Conservation (phyloP, 2,113 vertebrate genomes). For the Eupsittula cactorum region DNA sequence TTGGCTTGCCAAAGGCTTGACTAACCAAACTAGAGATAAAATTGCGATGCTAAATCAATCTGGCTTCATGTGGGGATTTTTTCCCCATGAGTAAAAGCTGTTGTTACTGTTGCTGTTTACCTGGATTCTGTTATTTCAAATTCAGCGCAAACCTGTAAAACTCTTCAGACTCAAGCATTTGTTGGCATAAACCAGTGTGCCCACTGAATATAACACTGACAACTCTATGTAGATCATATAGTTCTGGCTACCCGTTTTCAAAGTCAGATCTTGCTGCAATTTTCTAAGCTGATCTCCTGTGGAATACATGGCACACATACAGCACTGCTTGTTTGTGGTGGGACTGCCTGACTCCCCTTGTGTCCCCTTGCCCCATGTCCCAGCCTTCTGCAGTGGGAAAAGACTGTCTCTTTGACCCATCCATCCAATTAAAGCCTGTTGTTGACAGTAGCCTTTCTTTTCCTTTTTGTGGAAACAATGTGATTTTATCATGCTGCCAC, state of each 20-base stretch:
- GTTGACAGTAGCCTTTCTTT: slow-evolving; percentile 40
- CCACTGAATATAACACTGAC: neutral
- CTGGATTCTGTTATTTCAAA: neutral
- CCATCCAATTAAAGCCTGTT: slow-evolving; percentile 32
- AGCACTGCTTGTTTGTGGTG: neutral
- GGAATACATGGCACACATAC: neutral
- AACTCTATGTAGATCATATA: neutral
- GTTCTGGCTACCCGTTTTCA: neutral
- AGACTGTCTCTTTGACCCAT: slow-evolving; percentile 29
- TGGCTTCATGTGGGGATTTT: neutral
- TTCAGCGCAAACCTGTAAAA: neutral
- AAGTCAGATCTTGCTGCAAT: neutral
- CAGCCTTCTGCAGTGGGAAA: slow-evolving; percentile 19
- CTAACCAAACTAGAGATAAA: neutral
- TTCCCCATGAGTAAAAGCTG: neutral
- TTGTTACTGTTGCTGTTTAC: neutral
- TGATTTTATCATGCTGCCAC: neutral
- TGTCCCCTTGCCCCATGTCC: neutral
- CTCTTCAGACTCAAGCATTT: neutral
- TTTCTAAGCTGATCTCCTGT: neutral
- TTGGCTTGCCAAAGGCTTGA: neutral
- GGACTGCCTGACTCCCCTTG: neutral
- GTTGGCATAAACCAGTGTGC: neutral
- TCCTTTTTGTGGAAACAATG: neutral
- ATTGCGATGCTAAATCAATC: neutral